These are phyloP conservation scores for Radopholus similis DNA, from an alignment of 1,140 invertebrate genomes.

Conservation along the genomic window DNA sequence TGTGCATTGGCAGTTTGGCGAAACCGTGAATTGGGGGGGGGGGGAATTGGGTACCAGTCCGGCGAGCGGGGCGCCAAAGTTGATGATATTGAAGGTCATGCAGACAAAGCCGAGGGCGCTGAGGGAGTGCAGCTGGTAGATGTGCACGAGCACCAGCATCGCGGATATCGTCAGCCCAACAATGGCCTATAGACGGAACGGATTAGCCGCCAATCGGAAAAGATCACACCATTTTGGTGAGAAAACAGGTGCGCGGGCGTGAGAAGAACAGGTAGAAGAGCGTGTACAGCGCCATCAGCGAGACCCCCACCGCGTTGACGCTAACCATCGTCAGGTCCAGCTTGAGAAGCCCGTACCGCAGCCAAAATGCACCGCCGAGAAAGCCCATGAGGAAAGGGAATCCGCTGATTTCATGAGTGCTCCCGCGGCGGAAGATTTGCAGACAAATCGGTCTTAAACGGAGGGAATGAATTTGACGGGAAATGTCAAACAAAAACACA, in stretches of 20 bases:
- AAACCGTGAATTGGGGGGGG: neutral
- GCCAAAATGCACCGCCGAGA: constrained; percentile 54
- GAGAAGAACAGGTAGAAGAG: constrained; percentile 50
- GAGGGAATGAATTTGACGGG: neutral
- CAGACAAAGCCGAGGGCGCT: constrained; percentile 43
- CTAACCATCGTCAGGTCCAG: constrained; percentile 52
- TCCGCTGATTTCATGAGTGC: constrained; percentile 52
- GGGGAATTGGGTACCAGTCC: constrained; percentile 34
- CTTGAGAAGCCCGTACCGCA: constrained; percentile 57
- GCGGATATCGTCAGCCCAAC: constrained; percentile 20
- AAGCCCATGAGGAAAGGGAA: constrained; percentile 56
- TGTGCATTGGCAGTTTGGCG: constrained; percentile 16
- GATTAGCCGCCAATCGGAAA: constrained; percentile 22
- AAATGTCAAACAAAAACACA: constrained; percentile 18
- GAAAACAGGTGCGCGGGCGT: constrained; percentile 24
- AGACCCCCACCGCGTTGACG: constrained; percentile 52
- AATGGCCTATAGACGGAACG: constrained; percentile 21
- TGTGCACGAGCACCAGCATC: constrained; percentile 44
- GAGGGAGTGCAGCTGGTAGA: constrained; percentile 35
- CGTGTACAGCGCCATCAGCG: constrained; percentile 44
- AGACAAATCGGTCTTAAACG: constrained; percentile 55
- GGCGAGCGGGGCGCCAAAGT: constrained; percentile 58
- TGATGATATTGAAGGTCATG: constrained; percentile 59
- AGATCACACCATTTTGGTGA: constrained; percentile 12
- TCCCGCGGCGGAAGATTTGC: constrained; percentile 46